A percentile compares a stretch with the other conserved stretches of the same genome.
phyloP scores from a whole-genome alignment of 2,888 invertebrate species.

The Caenorhabditis sulstoni region DNA sequence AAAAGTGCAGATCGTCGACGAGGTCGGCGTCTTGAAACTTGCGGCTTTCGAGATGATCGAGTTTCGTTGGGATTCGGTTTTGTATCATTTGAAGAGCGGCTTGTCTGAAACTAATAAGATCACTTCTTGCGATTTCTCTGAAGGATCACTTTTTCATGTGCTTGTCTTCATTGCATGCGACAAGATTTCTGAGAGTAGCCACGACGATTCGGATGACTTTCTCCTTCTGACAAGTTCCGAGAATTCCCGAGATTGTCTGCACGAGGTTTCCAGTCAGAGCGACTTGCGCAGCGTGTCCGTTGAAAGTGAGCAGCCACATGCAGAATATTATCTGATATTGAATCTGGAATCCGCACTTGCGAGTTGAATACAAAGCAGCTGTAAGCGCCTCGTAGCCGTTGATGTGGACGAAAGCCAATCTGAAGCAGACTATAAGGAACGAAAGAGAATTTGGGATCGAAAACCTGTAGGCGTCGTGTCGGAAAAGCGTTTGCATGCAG shows the following conservation, averaged over 20 bases:
- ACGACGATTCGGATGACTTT: conserved; percentile 93
- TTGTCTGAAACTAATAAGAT: conserved; percentile 85
- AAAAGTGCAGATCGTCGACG: conserved; percentile 90
- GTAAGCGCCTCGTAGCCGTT: conserved; percentile 52
- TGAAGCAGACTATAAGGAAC: neutral
- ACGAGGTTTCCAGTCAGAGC: conserved; percentile 88
- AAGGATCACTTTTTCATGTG: conserved; percentile 85
- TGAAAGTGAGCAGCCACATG: conserved; percentile 93
- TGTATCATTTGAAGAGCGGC: conserved; percentile 99
- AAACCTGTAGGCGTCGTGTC: conserved; percentile 37
- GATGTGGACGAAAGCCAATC: conserved; percentile 49
- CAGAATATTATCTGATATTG: conserved; percentile 59
- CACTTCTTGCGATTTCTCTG: neutral
- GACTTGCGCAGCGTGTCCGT: conserved; percentile 92
- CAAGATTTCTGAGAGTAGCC: conserved; percentile 95
- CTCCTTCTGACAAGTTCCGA: conserved; percentile 91
- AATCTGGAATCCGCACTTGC: conserved; percentile 57
- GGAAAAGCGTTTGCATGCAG: conserved; percentile 56
- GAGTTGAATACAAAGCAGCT: conserved; percentile 42
- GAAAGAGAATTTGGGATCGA: too few species aligned
- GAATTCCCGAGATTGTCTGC: conserved; percentile 94
- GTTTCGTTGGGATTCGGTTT: conserved; percentile 90
- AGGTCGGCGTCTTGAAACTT: conserved; percentile 95
- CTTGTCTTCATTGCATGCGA: conserved; percentile 93
- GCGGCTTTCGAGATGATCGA: conserved; percentile 92